Base-by-base conservation (phyloP, 2,113 vertebrate species). In the Mormyrus lacerda region DNA sequence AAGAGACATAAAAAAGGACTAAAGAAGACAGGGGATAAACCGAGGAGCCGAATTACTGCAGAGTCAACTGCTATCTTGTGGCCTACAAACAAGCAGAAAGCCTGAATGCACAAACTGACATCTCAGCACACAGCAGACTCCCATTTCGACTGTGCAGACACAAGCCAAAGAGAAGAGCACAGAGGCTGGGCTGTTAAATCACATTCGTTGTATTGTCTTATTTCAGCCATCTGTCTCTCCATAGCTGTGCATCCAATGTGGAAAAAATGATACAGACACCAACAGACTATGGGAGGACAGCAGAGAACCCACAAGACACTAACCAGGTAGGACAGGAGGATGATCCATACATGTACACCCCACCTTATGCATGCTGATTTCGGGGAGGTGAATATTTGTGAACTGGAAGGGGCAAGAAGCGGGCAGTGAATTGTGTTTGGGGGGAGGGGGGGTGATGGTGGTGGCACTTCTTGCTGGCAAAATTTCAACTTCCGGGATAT, bases 51-150 rank as follows among this genome's bases (percentile, higher is more conserved):
- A 45, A 58, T 83, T 65, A 61, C n/a, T 39, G 87, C 87, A 87
- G 7, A 87, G 4, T 84, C 47, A 48, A 88, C 42, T 31, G 90
- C 88, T 91, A 89, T 79, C 87, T 50, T 69, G 65, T 44, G n/a
- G 87, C 13, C 61, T 9, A 47, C 42, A 17, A 3, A 48, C 24
- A 50, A 47, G n/a, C 47, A 69, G n/a, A 51, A 65, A 87, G 6
- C 45, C 85, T 0, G 42, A 42, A 48, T 8, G 24, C 44, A 2
- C 35, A 45, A n/a, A 48, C 4, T n/a, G n/a, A 44, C 31, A 61
- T 45, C 44, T 39, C 55, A 69, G 87, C 55, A 65, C n/a, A 58
- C 87, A 69, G 51, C 31, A 39, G 85, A 39, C 35, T 42, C 50
- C 82, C 44, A 79, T 85, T 79, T 8, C 6, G 31, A 10, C 82